Percentiles rank a stretch among this genome's conserved stretches.
These are phyloP conservation scores for Nezara viridula DNA, from an alignment of 2,888 invertebrate genomes.

Conservation along the genomic window DNA sequence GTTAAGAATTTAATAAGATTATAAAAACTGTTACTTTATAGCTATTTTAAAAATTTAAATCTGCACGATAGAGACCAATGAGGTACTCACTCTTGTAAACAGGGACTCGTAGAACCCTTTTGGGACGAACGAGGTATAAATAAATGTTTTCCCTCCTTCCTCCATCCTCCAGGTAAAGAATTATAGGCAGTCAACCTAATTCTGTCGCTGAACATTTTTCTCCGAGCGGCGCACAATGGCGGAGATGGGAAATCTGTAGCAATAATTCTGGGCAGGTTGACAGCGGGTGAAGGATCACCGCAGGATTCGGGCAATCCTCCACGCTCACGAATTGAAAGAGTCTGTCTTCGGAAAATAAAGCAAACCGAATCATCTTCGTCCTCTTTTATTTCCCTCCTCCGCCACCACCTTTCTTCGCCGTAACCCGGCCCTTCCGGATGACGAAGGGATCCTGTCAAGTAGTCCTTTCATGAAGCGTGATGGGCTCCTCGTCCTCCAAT, in stretches of 20 bases:
- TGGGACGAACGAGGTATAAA: background rate
- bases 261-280: constrained; percentile 30
- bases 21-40: too few relatives aligned
- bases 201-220: constrained; percentile 36
- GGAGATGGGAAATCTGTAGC: constrained; percentile 34
- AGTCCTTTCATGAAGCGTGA: background rate
- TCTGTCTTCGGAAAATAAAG: constrained; percentile 8
- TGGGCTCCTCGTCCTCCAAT: constrained; percentile 8
- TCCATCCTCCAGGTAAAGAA: background rate
- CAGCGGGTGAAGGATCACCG: constrained; percentile 39
- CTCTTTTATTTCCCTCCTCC: constrained; percentile 28
- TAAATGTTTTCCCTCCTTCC: constrained; percentile 21
- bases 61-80: too few relatives aligned
- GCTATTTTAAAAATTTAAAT: too few relatives aligned
- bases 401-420: constrained; percentile 35
- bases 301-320: constrained; percentile 1
- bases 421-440: background rate
- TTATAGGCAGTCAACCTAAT: constrained; percentile 26
- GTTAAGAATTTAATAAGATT: too few relatives aligned
- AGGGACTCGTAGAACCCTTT: too few relatives aligned
- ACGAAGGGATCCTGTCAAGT: constrained; percentile 13
- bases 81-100: too few relatives aligned
- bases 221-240: background rate
- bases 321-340: constrained; percentile 42
- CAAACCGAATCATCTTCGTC: constrained; percentile 21